Evolutionary conservation across 2,113 vertebrate species (phyloP), one percentile per base, ranked within the genome.

Genomic region (Elephantulus edwardii): DNA sequence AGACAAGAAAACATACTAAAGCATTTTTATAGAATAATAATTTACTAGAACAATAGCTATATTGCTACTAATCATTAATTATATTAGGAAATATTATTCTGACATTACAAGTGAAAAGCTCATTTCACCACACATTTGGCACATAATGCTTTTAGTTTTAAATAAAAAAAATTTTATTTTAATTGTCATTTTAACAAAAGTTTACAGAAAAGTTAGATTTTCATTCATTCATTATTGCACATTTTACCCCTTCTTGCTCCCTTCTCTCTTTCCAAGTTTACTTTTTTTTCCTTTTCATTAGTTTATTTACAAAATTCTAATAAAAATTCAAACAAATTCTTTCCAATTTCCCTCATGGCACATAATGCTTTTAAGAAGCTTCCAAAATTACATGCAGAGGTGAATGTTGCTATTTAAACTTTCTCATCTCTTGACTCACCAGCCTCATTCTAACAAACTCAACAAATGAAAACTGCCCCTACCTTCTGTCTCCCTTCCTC

Each of bases 81-180:
- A 96, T 96, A 96, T 97, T 96, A 96, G 78, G 72, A 94, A 88
- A 88, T 83, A 92, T 95, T 95, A 96, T 85, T 96, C 91, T 91
- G 74, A 95, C 92, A 95, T 97, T 96, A 93, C 96, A 96, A 96
- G 93, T 83, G n/a, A 92, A 97, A 97, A 97, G 95, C 24, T 78
- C 95, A 96, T 92, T 96, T 97, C 96, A 97, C 95, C 86, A 96
- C 97, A 88, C 92, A 93, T 95, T 97, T 97, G 93, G 95, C 95
- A 97, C 75, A 96, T 94, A 96, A 93, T 79, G 70, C 89, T 96
- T 95, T n/a, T n/a, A n/a, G n/a, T n/a, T n/a, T n/a, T n/a, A n/a
- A n/a, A n/a, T n/a, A n/a, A n/a, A n/a, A n/a, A n/a, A n/a, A n/a
- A n/a, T n/a, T n/a, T n/a, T n/a, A n/a, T n/a, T n/a, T n/a, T n/a